phyloP scores from a whole-genome alignment of 2,797 vertebrate genomes.

The Microctenopoma lineatum region DNA sequence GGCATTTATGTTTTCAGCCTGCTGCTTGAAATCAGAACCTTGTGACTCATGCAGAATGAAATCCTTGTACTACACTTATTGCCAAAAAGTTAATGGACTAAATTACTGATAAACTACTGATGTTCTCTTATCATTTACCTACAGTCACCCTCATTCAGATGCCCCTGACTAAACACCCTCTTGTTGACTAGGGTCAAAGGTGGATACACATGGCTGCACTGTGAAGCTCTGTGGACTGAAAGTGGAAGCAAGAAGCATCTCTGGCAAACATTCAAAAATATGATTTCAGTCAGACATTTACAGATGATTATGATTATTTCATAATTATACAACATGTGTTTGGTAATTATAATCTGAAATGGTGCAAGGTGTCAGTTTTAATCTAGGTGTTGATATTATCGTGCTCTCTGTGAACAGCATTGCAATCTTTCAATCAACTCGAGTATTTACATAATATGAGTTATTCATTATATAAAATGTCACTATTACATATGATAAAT shows the following conservation, averaged over 20 bases:
- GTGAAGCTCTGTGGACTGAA: conserved; percentile 1
- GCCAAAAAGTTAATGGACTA: background rate
- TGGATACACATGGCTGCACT: background rate
- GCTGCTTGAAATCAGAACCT: background rate
- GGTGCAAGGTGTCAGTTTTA: background rate
- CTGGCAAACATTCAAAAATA: conserved; percentile 10
- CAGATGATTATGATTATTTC: conserved; percentile 1
- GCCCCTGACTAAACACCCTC: background rate
- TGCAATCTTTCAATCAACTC: conserved; percentile 14
- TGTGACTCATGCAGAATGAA: background rate
- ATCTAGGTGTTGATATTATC: conserved; percentile 18
- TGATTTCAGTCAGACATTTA: conserved; percentile 13
- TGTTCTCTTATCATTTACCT: background rate
- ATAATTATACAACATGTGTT: conserved; percentile 1
- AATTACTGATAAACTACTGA: background rate
- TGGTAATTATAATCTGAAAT: no score
- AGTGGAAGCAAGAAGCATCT: conserved; percentile 1
- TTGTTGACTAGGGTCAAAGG: conserved; percentile 21
- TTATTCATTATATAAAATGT: no score
- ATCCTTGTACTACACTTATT: background rate
- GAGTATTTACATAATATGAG: background rate
- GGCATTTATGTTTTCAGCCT: background rate
- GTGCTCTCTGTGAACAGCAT: conserved; percentile 16
- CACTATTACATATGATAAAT: no score
- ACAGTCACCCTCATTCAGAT: background rate